These are phyloP conservation scores for Cavia porcellus DNA, from an alignment of 2,113 vertebrate genomes.

Conservation along the genomic window DNA sequence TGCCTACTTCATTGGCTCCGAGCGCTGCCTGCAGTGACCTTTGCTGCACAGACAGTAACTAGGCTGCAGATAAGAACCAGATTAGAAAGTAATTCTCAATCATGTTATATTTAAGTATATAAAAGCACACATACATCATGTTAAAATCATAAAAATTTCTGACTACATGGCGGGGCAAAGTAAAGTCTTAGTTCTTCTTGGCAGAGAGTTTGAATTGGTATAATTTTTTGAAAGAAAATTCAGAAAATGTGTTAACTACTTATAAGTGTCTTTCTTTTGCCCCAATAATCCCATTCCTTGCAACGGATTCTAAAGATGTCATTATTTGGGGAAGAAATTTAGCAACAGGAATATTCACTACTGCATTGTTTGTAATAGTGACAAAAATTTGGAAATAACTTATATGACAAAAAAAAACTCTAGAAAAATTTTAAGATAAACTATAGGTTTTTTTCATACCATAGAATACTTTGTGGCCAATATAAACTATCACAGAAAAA, in stretches of 20 bases:
- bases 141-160: constrained; percentile 42
- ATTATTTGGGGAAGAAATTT: constrained; percentile 51
- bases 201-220: constrained; percentile 25
- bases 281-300: neutral
- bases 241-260: constrained; percentile 28
- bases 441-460: neutral
- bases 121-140: neutral
- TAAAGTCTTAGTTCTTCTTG: neutral
- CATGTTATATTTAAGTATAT: neutral
- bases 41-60: neutral
- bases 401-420: neutral
- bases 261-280: constrained; percentile 6
- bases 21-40: neutral
- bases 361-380: neutral
- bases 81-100: neutral
- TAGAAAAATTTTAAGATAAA: neutral
- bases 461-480: neutral
- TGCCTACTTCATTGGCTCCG: neutral
- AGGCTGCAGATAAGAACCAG: neutral
- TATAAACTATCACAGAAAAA: neutral
- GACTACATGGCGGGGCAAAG: neutral
- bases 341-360: neutral
- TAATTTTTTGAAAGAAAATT: constrained; percentile 40
- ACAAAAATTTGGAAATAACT: constrained; percentile 33
- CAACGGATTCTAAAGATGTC: constrained; percentile 6